Base-by-base conservation (phyloP, 1,140 invertebrate genomes). In the Himalopsyche phryganea region DNA sequence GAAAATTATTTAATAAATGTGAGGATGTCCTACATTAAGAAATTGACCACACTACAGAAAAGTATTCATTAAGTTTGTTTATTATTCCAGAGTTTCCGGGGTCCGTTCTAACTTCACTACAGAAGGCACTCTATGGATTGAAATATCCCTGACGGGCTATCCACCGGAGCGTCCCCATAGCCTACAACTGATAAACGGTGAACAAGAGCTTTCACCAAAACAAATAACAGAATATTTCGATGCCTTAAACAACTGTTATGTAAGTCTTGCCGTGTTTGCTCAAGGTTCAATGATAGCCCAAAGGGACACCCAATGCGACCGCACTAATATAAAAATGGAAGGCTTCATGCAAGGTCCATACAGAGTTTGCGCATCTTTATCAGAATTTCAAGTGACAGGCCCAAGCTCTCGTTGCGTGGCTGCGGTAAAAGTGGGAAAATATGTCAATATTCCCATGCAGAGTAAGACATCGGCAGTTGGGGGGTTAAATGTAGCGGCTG, bases 351-450 rank as follows among this genome's bases (percentile, higher is more conserved):
- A 71, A 58, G 76, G 75, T 6, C 75, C 76, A 18, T 78, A 77
- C 45, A 74, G 75, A 66, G 74, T 78, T 4, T 78, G 76, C 44
- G 76, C 75, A 0, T 72, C 73, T 11, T 60, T 78, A 32, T 74
- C 76, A 0, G 75, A 76, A 50, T 72, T 68, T 13, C 74, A 77
- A 61, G 55, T 65, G 14, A 69, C 72, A 46, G 73, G 72, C 53
- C 68, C 68, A 9, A 73, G 70, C 56, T 72, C 76, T 6, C 76
- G 77, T 42, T 83, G 81, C 65, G 70, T 82, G 2, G 75, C 77
- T 0, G 80, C 81, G 7, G 78, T 80, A 53, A 67, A 76, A 40
- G 64, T 76, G 13, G 76, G 76, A 53, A 61, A 67, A 11, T 50
- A 67, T 5, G 9, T 5, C 9, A 28, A 28, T 28, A 28, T 28